These are phyloP conservation scores for Thamnaconus septentrionalis DNA, from an alignment of 2,113 vertebrate species.

Conservation along the genomic window DNA sequence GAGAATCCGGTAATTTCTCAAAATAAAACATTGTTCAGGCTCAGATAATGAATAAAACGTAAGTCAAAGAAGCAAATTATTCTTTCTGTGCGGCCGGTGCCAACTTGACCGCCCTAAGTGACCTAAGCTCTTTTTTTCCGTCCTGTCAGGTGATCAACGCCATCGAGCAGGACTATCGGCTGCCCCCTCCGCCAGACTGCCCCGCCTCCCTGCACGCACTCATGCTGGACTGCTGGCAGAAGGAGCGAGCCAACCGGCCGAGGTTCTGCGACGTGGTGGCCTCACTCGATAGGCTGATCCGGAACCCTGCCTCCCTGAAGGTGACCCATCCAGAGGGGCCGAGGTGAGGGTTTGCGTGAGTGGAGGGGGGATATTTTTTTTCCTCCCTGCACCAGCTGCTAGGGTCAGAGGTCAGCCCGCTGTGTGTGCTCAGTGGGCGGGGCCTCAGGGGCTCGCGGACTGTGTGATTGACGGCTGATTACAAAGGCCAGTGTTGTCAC, in stretches of 20 bases:
- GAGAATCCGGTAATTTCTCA: too few species aligned
- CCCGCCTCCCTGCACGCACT: conserved; percentile 89
- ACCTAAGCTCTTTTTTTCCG: background rate
- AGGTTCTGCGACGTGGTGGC: conserved; percentile 84
- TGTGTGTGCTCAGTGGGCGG: conserved; percentile 1
- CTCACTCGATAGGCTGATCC: conserved; percentile 84
- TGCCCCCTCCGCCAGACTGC: conserved; percentile 93
- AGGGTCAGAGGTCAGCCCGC: conserved; percentile 26
- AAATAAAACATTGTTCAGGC: too few species aligned
- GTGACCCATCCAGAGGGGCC: conserved; percentile 71
- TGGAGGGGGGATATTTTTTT: background rate
- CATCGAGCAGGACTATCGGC: conserved; percentile 93
- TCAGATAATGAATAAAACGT: too few species aligned
- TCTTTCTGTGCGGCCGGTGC: too few species aligned
- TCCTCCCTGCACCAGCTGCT: conserved; percentile 24
- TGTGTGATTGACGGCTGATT: conserved; percentile 40
- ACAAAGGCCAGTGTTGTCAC: background rate
- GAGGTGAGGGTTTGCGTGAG: conserved; percentile 62
- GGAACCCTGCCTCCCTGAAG: conserved; percentile 87
- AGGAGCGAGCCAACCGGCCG: conserved; percentile 83
- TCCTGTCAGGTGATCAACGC: conserved; percentile 91
- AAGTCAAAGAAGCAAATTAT: too few species aligned
- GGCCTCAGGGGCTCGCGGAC: conserved; percentile 1
- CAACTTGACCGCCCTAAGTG: too few species aligned
- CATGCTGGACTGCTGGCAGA: conserved; percentile 98